These are phyloP conservation scores for Channa argus DNA, from an alignment of 2,113 vertebrate genomes.

Conservation along the genomic window DNA sequence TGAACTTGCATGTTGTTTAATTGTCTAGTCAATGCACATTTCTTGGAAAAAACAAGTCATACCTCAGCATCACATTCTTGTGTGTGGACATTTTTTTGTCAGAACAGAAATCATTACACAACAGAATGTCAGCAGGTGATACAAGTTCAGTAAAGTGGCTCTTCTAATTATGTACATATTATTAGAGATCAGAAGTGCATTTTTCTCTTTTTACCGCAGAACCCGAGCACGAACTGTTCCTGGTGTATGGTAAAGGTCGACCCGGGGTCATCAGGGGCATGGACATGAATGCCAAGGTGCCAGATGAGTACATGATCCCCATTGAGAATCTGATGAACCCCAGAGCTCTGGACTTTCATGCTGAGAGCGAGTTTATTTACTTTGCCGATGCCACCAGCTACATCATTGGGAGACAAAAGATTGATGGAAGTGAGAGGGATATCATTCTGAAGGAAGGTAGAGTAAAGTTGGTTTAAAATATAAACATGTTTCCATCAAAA, in stretches of 20 bases:
- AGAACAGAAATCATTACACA: not conserved
- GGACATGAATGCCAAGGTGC: conserved; percentile 96
- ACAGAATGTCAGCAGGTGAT: not conserved
- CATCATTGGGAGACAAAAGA: conserved; percentile 96
- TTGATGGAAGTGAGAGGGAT: conserved; percentile 93
- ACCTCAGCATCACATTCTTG: conserved; percentile 13
- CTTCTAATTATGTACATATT: no score
- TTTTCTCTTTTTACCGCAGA: conserved; percentile 79
- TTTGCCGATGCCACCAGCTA: conserved; percentile 96
- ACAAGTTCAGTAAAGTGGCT: no score
- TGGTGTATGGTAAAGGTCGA: conserved; percentile 96
- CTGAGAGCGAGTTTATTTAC: conserved; percentile 95
- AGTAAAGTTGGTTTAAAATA: not conserved
- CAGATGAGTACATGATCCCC: conserved; percentile 97
- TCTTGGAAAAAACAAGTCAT: not conserved
- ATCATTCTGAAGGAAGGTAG: conserved; percentile 94
- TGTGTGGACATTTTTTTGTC: not conserved
- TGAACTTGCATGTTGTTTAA: conserved; percentile 11
- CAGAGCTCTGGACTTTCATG: conserved; percentile 94
- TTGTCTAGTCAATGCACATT: conserved; percentile 26
- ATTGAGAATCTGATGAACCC: conserved; percentile 98
- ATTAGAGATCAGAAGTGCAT: not conserved
- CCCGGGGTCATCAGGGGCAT: conserved; percentile 96
- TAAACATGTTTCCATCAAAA: no score
- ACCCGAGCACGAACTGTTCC: conserved; percentile 94